A percentile compares a stretch with the other conserved stretches of the same genome.
Evolutionary conservation across 2,113 vertebrate species (phyloP).

Genomic region (Lagopus leucura): DNA sequence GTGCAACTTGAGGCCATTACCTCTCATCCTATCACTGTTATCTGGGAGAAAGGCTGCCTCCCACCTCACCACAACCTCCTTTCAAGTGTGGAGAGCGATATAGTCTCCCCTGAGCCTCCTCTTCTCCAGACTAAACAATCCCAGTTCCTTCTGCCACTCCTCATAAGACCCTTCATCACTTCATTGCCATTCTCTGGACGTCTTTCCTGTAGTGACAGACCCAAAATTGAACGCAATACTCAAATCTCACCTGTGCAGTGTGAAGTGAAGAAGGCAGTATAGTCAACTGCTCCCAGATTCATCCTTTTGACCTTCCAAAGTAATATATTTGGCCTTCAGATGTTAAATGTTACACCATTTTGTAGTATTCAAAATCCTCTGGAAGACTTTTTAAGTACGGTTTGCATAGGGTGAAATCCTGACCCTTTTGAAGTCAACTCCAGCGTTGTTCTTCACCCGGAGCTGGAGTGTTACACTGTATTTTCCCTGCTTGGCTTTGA

Average conservation of each 20-base stretch:
- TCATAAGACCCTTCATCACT: no score
- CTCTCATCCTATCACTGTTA: no score
- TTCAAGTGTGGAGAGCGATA: no score
- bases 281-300: not conserved
- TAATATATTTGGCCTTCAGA: not conserved
- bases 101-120: no score
- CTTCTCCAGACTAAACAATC: no score
- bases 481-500: not conserved
- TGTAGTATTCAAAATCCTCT: conserved; percentile 6
- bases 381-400: not conserved
- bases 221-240: no score
- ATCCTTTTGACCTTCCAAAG: conserved; percentile 26
- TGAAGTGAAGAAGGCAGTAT: not conserved
- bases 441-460: not conserved
- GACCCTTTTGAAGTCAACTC: not conserved
- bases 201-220: no score
- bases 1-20: no score
- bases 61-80: no score
- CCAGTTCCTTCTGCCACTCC: no score
- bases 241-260: not conserved
- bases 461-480: not conserved
- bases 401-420: not conserved
- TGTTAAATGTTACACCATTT: not conserved
- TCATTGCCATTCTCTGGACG: no score
- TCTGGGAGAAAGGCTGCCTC: no score